Conservation (phyloP, 1,140 invertebrate species). For the Daktulosphaira vitifoliae region DNA sequence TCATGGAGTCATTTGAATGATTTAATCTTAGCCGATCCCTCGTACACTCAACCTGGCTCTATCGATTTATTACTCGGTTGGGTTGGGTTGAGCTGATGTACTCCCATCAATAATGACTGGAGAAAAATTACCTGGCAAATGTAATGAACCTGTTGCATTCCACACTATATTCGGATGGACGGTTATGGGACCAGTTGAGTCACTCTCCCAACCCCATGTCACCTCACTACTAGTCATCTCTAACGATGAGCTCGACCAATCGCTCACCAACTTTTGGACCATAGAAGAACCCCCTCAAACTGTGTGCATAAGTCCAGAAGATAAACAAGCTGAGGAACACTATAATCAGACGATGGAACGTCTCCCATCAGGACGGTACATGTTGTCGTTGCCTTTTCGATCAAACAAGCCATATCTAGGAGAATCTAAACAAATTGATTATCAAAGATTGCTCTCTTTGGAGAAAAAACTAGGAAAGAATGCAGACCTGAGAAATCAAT, state of each 20-base stretch:
- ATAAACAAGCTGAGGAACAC: neutral
- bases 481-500: neutral
- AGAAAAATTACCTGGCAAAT: neutral
- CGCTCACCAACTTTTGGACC: neutral
- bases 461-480: neutral
- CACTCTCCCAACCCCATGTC: neutral
- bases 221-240: neutral
- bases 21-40: constrained; percentile 17
- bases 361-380: neutral
- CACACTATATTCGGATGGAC: constrained; percentile 32
- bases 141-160: neutral
- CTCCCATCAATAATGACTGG: constrained; percentile 14
- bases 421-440: too few species aligned
- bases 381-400: neutral
- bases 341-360: neutral
- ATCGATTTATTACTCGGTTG: constrained; percentile 32
- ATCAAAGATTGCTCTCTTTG: neutral
- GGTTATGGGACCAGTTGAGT: constrained; percentile 13
- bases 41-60: neutral
- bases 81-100: too few species aligned
- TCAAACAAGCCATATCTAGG: too few species aligned
- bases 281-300: neutral
- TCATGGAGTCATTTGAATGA: neutral
- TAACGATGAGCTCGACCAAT: neutral
- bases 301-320: neutral